Conservation (phyloP, 2,113 vertebrate genomes). For the Salvelinus fontinalis region DNA sequence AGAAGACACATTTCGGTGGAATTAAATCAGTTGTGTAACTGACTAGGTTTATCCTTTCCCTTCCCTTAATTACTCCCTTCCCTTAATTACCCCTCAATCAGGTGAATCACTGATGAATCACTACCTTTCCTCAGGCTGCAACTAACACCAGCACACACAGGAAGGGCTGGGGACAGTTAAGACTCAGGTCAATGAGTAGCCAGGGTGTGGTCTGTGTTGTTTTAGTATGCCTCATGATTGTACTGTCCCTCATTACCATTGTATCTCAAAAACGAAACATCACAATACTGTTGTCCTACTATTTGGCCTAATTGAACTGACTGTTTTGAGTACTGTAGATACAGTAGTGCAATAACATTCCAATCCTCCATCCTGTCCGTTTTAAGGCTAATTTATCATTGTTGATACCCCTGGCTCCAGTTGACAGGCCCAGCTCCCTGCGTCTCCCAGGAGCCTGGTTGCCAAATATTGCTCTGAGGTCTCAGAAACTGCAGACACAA, state of each 20-base stretch:
- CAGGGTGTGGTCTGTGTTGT: not conserved
- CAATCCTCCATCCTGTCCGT: too few relatives aligned
- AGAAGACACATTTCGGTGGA: too few relatives aligned
- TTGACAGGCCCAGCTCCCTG: conserved; percentile 34
- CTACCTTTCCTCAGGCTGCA: conserved; percentile 29
- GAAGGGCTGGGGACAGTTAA: too few relatives aligned
- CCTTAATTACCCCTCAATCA: conserved; percentile 6
- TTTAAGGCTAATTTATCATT: conserved; percentile 11
- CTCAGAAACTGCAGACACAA: conserved; percentile 38
- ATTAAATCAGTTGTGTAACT: too few relatives aligned
- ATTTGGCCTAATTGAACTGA: too few relatives aligned
- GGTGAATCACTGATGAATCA: conserved; percentile 44
- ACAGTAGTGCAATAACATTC: not conserved
- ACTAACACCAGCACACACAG: not conserved
- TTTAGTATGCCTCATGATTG: not conserved
- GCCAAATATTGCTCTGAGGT: conserved; percentile 58
- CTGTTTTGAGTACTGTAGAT: too few relatives aligned
- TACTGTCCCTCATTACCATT: not conserved
- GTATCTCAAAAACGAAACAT: too few relatives aligned
- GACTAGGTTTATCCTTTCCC: too few relatives aligned
- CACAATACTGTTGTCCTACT: too few relatives aligned
- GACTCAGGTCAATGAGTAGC: too few relatives aligned
- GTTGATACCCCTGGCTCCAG: not conserved
- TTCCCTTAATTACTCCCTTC: not conserved
- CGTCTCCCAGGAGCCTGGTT: conserved; percentile 51